Evolutionary conservation across 2,888 invertebrate genomes (phyloP).

Genomic region (Lithophane ornitopus): DNA sequence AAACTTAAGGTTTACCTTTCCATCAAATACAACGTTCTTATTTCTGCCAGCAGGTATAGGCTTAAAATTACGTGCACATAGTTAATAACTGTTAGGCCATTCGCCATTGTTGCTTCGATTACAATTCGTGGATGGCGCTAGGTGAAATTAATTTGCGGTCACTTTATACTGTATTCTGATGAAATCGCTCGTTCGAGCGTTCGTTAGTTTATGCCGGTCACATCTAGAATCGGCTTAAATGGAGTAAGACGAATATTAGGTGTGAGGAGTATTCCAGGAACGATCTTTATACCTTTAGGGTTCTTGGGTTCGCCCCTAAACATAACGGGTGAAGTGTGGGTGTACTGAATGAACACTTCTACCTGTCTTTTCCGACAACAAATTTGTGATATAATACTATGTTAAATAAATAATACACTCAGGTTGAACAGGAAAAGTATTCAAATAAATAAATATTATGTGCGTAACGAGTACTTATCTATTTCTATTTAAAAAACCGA

Average conservation of each 20-base stretch:
- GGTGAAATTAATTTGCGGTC: slow-evolving; percentile 45
- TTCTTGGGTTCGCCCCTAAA: too few relatives aligned
- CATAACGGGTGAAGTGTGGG: too few relatives aligned
- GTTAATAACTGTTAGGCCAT: slow-evolving; percentile 14
- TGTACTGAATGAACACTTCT: not conserved
- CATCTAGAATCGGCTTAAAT: not conserved
- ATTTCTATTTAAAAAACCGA: not conserved
- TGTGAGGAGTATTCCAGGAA: not conserved
- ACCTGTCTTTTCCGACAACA: not conserved
- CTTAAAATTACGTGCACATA: slow-evolving; percentile 14
- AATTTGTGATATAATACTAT: not conserved
- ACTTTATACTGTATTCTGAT: slow-evolving; percentile 17
- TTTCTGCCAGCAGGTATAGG: not conserved
- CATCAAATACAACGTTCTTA: not conserved
- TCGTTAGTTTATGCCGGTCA: slow-evolving; percentile 3
- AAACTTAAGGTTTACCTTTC: slow-evolving; percentile 4
- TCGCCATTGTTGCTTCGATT: slow-evolving; percentile 28
- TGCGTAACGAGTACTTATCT: too few relatives aligned
- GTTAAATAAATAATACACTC: not conserved
- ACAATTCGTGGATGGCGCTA: not conserved
- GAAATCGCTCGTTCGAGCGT: slow-evolving; percentile 4
- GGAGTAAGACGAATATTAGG: not conserved
- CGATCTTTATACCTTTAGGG: too few relatives aligned
- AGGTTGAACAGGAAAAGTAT: not conserved
- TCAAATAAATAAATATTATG: too few relatives aligned